Evolutionary conservation across 2,888 invertebrate genomes (phyloP).

Genomic region (Smittia aterrima): DNA sequence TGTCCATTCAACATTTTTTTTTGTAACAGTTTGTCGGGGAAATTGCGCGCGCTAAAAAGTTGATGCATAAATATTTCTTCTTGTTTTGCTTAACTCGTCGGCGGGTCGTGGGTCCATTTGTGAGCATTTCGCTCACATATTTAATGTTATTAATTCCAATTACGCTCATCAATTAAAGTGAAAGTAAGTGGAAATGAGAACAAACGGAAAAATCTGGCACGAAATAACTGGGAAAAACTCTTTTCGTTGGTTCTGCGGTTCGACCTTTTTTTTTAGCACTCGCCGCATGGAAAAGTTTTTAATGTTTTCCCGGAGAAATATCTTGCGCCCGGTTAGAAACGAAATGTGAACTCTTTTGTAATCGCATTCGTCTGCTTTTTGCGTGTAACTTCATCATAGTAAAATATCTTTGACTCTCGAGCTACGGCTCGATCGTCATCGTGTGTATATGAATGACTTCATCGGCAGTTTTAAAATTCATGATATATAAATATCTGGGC

Average conservation of each 20-base stretch:
- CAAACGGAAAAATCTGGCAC: not conserved
- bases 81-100: not conserved
- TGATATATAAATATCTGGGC: conserved; percentile 2
- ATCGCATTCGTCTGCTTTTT: not conserved
- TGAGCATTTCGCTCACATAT: not conserved
- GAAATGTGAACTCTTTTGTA: too few relatives aligned
- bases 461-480: conserved; percentile 29
- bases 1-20: conserved; percentile 16
- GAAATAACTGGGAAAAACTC: not conserved
- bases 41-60: not conserved
- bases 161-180: conserved; percentile 30
- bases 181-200: not conserved
- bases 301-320: not conserved
- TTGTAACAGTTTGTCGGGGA: not conserved
- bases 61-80: not conserved
- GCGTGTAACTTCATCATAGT: not conserved
- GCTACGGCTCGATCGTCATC: not conserved
- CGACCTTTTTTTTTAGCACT: not conserved
- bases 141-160: conserved; percentile 37
- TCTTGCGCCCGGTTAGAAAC: not conserved
- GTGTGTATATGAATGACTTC: conserved; percentile 16
- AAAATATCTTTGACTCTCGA: not conserved
- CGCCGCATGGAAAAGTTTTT: not conserved
- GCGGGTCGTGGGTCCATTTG: not conserved
- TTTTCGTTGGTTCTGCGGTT: not conserved